Conservation (phyloP, 2,888 invertebrate species). For the Lasioglossum pauxillum region DNA sequence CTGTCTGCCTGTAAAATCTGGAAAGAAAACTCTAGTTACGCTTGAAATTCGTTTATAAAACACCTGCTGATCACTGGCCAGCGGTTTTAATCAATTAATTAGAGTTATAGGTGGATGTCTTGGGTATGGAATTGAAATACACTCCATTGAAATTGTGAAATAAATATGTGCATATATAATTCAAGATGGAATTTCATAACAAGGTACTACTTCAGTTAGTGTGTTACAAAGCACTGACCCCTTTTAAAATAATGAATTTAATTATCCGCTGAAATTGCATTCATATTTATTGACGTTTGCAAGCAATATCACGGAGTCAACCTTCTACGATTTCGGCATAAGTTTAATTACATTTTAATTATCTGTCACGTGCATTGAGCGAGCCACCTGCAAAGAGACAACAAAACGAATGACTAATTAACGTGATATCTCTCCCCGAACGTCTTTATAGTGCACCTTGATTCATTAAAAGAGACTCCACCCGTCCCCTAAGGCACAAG, state of each 20-base stretch:
- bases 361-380: neutral
- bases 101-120: neutral
- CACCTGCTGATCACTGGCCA: neutral
- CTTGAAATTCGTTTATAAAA: neutral
- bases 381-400: neutral
- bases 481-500: neutral
- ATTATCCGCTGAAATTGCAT: neutral
- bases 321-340: neutral
- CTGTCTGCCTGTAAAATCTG: neutral
- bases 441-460: neutral
- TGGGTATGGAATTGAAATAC: neutral
- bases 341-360: constrained; percentile 1
- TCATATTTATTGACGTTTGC: neutral
- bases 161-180: neutral
- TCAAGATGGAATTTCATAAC: neutral
- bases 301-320: neutral
- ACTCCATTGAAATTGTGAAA: neutral
- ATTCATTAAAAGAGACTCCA: neutral
- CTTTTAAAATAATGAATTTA: neutral
- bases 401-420: neutral
- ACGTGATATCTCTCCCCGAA: neutral
- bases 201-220: neutral
- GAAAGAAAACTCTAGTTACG: neutral
- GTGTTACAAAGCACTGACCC: neutral
- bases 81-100: neutral